Base-by-base conservation (phyloP, 2,797 vertebrate genomes). In the Pseudochirops corinnae region DNA sequence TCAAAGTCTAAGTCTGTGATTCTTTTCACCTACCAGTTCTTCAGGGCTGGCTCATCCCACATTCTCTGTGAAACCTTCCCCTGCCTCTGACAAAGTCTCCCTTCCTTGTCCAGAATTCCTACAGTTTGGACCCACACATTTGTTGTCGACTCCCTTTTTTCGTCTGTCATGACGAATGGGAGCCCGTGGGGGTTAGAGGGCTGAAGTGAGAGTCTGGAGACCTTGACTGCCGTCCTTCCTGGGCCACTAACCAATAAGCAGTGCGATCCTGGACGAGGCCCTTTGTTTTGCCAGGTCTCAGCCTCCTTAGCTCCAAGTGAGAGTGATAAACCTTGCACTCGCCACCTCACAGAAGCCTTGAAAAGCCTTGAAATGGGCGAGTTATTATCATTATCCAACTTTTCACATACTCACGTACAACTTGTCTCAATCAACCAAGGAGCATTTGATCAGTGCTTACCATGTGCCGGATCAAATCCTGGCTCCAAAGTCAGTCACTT, bases 181-280 rank as follows among this genome's bases (percentile, higher is more conserved):
- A 58, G 28, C 9, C 10, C 28, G 3, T 58, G 2, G 57, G 10
- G 57, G 57, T 31, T 56, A 55, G 28, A 16, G 2, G 58, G 91
- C 52, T 56, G 55, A 92, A 46, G 31, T 56, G 26, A 28, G 1
- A 55, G 26, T 60, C 93, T 94, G 58, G 33, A 92, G 56, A 74
- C 1, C 31, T 58, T 93, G 87, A 5, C 6, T 92, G n/a, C 14
- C 93, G 18, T 87, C 82, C 91, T 95, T 95, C 53, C 67, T 94
- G 55, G 29, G 31, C 46, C 21, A 91, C 92, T 90, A 58, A 55
- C 55, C 92, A 94, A 21, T 58, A 93, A 57, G 33, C 1, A 3
- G 90, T 67, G 92, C 74, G 53, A 21, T 82, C 60, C 13, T 93
- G 90, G 56, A 55, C 24, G 29, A 4, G 3, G 92, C 91, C 95